Conservation (phyloP, 2,888 invertebrate genomes). For the Leptura quadrifasciata region DNA sequence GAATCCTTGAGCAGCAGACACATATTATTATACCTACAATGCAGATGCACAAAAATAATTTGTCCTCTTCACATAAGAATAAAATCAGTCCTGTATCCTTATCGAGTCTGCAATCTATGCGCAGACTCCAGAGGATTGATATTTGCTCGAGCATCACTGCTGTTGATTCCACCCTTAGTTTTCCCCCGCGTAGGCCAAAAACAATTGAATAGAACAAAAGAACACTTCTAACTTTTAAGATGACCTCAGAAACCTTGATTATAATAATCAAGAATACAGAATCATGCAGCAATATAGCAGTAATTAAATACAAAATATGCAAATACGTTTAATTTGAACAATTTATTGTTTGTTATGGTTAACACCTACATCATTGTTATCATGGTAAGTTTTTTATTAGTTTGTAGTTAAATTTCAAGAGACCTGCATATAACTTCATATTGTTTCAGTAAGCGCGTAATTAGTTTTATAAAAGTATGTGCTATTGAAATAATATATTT, state of each 20-base stretch:
- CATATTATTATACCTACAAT: no score
- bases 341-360: slow-evolving; percentile 5
- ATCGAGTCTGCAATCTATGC: slow-evolving; percentile 48
- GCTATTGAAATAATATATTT: no score
- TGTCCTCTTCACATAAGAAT: not conserved
- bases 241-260: slow-evolving; percentile 46
- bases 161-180: slow-evolving; percentile 44
- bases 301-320: slow-evolving; percentile 26
- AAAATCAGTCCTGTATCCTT: not conserved
- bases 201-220: slow-evolving; percentile 35
- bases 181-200: slow-evolving; percentile 27
- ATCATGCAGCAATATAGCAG: slow-evolving; percentile 10
- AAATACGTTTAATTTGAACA: slow-evolving; percentile 23
- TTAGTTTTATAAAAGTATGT: no score
- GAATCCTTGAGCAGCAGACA: no score
- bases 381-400: slow-evolving; percentile 48
- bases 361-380: slow-evolving; percentile 31
- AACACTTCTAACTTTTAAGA: slow-evolving; percentile 41
- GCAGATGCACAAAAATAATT: no score
- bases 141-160: slow-evolving; percentile 49
- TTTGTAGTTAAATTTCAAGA: slow-evolving; percentile 6
- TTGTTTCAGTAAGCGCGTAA: no score
- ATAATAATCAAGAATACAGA: slow-evolving; percentile 18
- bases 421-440: no score
- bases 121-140: slow-evolving; percentile 56